Evolutionary conservation across 1,140 invertebrate species (phyloP).

Genomic region (Pollicipes pollicipes): DNA sequence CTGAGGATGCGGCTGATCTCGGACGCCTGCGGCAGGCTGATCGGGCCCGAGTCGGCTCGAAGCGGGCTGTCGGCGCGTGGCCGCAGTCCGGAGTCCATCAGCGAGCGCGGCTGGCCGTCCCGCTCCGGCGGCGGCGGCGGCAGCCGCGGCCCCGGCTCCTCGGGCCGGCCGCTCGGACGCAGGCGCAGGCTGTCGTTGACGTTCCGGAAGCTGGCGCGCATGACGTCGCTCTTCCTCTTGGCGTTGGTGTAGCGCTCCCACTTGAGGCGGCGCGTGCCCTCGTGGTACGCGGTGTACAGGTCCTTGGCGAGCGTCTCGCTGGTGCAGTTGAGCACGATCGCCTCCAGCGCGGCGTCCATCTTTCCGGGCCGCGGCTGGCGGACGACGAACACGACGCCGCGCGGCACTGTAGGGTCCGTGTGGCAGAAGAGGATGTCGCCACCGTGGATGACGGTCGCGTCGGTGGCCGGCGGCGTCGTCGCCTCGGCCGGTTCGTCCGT

Average conservation of each 20-base stretch:
- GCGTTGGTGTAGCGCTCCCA: slow-evolving; percentile 17
- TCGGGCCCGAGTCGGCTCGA: background rate
- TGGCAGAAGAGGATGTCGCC: slow-evolving; percentile 16
- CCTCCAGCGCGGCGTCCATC: slow-evolving; percentile 8
- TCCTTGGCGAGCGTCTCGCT: slow-evolving; percentile 13
- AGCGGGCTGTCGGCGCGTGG: no score
- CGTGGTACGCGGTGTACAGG: slow-evolving; percentile 16
- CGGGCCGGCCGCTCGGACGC: background rate
- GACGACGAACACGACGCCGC: slow-evolving; percentile 13
- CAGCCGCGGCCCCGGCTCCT: background rate
- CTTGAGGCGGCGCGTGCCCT: slow-evolving; percentile 14
- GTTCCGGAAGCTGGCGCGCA: slow-evolving; percentile 8
- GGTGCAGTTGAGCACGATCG: slow-evolving; percentile 15
- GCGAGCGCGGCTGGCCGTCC: background rate
- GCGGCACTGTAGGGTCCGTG: slow-evolving; percentile 9
- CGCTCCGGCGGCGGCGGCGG: no score
- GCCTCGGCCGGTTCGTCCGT: slow-evolving; percentile 9
- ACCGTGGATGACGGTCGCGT: slow-evolving; percentile 7
- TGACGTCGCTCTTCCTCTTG: slow-evolving; percentile 10
- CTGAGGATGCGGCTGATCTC: slow-evolving; percentile 12
- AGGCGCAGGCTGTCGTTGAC: slow-evolving; percentile 10
- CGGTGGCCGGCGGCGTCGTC: background rate
- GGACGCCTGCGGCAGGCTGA: background rate
- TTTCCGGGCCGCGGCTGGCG: background rate
- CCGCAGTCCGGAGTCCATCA: background rate